A percentile compares a stretch with the other conserved stretches of the same genome.
Conservation (phyloP, 2,113 vertebrate species). For the Chinchilla lanigera region DNA sequence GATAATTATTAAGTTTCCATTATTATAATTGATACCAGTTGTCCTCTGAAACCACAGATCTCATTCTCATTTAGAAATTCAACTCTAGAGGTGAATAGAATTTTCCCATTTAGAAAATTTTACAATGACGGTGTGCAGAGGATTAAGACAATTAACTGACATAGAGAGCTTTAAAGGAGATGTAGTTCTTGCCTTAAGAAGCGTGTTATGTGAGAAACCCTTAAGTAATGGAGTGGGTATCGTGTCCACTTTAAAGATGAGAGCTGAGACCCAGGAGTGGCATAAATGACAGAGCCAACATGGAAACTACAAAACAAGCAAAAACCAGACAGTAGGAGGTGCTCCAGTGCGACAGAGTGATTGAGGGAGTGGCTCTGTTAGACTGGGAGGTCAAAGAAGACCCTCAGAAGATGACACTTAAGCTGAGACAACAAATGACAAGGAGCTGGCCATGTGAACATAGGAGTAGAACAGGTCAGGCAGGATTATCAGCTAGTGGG, state of each 20-base stretch:
- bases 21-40: background rate
- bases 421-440: background rate
- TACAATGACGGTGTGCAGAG: background rate
- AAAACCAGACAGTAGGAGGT: background rate
- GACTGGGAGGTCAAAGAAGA: background rate
- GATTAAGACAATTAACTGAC: conserved; percentile 36
- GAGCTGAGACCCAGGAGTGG: background rate
- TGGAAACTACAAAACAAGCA: background rate
- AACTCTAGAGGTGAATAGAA: background rate
- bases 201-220: background rate
- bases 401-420: background rate
- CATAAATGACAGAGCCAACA: background rate
- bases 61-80: conserved; percentile 23
- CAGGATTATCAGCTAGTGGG: background rate
- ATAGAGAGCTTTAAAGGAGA: background rate
- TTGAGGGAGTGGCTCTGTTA: background rate
- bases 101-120: conserved; percentile 6
- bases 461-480: background rate
- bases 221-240: background rate
- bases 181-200: background rate
- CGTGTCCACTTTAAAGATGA: background rate
- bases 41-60: background rate
- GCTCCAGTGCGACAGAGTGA: background rate
- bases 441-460: background rate
- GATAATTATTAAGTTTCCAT: background rate